A percentile compares a stretch with the other conserved stretches of the same genome.
Evolutionary conservation across 2,888 invertebrate genomes (phyloP).

Genomic region (Marronus borbonicus): DNA sequence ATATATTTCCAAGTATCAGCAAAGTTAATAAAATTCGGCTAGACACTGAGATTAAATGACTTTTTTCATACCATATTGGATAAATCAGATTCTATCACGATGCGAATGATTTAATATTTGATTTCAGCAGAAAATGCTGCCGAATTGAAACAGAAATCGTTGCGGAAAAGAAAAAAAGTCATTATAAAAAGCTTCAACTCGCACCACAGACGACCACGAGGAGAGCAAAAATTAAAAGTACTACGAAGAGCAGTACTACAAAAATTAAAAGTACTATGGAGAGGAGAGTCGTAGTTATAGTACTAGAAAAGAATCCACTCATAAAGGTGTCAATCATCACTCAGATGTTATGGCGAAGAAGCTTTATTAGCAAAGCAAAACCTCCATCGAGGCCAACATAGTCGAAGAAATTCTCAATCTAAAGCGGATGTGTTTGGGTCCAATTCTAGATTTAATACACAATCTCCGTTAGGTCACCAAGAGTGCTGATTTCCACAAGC

Average conservation of each 20-base stretch:
- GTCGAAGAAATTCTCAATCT: constrained; percentile 75
- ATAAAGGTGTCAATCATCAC: constrained; percentile 74
- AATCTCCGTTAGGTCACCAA: constrained; percentile 76
- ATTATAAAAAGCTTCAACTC: constrained; percentile 79
- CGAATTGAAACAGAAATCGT: constrained; percentile 73
- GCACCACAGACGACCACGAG: constrained; percentile 76
- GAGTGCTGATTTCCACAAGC: constrained; percentile 74
- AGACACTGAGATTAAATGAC: not conserved
- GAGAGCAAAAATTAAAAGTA: constrained; percentile 77
- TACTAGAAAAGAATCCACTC: constrained; percentile 74
- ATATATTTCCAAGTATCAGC: not conserved
- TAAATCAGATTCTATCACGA: constrained; percentile 49
- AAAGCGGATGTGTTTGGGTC: constrained; percentile 74
- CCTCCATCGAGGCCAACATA: constrained; percentile 75
- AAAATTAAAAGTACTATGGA: constrained; percentile 78
- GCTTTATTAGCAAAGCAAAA: constrained; percentile 74
- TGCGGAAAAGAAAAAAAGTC: constrained; percentile 78
- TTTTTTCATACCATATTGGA: constrained; percentile 20
- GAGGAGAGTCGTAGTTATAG: constrained; percentile 74
- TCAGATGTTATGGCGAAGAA: constrained; percentile 72
- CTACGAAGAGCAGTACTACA: constrained; percentile 77
- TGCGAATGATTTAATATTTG: not conserved
- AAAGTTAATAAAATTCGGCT: not conserved
- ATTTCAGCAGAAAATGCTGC: constrained; percentile 72
- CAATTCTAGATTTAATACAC: constrained; percentile 76